Conservation (phyloP, 1,140 invertebrate genomes). For the Pogonognathellus flavescens region DNA sequence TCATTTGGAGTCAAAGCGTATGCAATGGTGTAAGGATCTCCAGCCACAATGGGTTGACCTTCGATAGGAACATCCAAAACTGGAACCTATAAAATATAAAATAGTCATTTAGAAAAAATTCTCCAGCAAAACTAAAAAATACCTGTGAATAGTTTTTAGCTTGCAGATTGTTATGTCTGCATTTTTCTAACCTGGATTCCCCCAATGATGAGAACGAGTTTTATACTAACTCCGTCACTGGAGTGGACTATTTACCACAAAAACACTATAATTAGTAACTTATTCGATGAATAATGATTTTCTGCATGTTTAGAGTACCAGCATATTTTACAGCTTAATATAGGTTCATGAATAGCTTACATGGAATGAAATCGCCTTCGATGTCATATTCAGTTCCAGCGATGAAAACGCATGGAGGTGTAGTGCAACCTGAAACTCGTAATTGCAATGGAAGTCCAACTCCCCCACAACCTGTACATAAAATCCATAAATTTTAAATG, state of each 20-base stretch:
- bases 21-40: not conserved
- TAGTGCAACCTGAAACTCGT: not conserved
- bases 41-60: not conserved
- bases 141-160: not conserved
- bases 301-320: too few species aligned
- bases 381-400: not conserved
- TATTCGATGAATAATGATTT: not conserved
- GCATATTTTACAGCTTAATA: too few species aligned
- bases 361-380: conserved; percentile 40
- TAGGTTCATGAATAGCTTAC: not conserved
- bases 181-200: not conserved
- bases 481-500: too few species aligned
- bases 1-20: not conserved
- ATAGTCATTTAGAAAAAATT: not conserved
- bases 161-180: too few species aligned
- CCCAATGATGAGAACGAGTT: not conserved
- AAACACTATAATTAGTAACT: not conserved
- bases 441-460: not conserved
- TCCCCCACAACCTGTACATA: not conserved
- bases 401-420: conserved; percentile 32
- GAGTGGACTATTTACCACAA: not conserved
- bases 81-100: not conserved
- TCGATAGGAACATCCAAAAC: not conserved
- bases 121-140: not conserved
- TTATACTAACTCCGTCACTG: conserved; percentile 1